Conservation (phyloP, 2,888 invertebrate genomes). For the Thumatha senex region DNA sequence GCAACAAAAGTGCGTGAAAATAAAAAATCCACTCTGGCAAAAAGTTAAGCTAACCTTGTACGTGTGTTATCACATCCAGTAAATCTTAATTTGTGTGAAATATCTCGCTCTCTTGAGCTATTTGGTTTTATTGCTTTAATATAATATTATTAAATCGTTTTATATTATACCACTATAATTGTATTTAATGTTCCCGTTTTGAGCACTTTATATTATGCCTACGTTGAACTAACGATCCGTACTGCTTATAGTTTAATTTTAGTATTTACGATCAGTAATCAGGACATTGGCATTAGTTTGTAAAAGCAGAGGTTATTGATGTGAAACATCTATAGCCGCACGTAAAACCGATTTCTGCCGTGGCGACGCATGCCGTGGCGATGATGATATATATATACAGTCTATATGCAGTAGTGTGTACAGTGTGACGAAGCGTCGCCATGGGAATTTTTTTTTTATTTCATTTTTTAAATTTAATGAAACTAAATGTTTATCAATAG, state of each 20-base stretch:
- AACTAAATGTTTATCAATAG: no score
- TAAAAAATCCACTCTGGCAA: no score
- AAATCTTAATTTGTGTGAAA: conserved; percentile 11
- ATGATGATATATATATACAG: no score
- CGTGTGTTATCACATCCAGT: conserved; percentile 26
- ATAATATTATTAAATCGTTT: conserved; percentile 48
- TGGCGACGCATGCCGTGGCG: neutral
- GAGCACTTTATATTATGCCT: conserved; percentile 23
- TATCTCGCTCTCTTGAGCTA: conserved; percentile 42
- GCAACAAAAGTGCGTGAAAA: no score
- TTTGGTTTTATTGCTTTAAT: conserved; percentile 55
- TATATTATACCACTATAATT: conserved; percentile 31
- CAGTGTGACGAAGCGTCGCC: no score
- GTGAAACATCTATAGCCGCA: no score
- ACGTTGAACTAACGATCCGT: conserved; percentile 9
- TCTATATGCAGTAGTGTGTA: no score
- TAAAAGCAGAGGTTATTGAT: neutral
- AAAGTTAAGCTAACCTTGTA: neutral
- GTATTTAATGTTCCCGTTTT: conserved; percentile 36
- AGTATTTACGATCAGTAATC: conserved; percentile 3
- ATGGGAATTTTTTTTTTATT: no score
- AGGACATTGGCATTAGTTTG: neutral
- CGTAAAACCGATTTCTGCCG: no score
- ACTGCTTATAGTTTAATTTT: neutral
- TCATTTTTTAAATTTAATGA: no score